Evolutionary conservation across 2,797 vertebrate genomes (phyloP).

Genomic region (Acipenser transmontanus): DNA sequence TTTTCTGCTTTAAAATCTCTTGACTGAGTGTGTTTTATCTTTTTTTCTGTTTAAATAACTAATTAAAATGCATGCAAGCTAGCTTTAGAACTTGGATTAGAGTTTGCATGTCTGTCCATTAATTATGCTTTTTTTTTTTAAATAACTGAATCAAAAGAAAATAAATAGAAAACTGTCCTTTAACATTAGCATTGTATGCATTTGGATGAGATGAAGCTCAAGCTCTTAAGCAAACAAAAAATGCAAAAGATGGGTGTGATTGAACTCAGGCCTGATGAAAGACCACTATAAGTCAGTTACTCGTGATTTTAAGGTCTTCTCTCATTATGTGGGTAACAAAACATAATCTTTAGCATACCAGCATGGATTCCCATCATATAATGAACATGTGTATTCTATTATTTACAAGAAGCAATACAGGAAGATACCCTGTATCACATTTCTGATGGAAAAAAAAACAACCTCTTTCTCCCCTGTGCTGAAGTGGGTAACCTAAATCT

Average conservation of each 20-base stretch:
- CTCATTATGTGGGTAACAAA: neutral
- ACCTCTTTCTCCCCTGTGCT: conserved; percentile 11
- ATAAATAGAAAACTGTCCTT: neutral
- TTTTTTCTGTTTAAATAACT: too few species aligned
- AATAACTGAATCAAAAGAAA: neutral
- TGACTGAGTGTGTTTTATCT: too few species aligned
- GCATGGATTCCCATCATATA: conserved; percentile 40
- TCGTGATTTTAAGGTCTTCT: neutral
- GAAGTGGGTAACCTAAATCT: conserved; percentile 60
- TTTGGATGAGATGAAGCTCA: neutral
- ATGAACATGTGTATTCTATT: conserved; percentile 52
- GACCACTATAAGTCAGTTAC: neutral
- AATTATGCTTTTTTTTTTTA: neutral
- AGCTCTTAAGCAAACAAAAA: neutral
- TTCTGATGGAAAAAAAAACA: conserved; percentile 54
- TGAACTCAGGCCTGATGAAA: neutral
- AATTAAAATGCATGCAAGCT: too few species aligned
- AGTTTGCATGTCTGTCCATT: too few species aligned
- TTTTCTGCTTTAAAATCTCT: too few species aligned
- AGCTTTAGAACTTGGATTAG: too few species aligned
- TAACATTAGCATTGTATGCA: too few species aligned
- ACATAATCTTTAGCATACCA: conserved; percentile 20
- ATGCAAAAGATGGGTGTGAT: neutral
- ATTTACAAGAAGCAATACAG: conserved; percentile 61
- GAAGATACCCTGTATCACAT: conserved; percentile 55